These are phyloP conservation scores for Drosophila hydei DNA, from an alignment of 1,140 invertebrate species.

Conservation along the genomic window DNA sequence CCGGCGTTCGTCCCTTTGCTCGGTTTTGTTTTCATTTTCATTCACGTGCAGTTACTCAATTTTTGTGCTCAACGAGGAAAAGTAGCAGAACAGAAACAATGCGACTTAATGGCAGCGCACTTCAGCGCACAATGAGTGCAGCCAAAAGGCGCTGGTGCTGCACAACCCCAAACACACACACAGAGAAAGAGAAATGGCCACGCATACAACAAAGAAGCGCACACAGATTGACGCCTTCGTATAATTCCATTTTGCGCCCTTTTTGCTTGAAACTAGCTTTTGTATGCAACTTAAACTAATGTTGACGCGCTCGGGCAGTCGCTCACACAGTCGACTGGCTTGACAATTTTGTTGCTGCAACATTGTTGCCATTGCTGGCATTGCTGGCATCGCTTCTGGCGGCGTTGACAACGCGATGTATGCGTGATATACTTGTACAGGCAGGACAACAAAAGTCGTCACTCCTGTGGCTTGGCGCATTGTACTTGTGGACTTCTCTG, in stretches of 20 bases:
- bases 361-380: slow-evolving; percentile 60
- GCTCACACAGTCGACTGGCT: slow-evolving; percentile 9
- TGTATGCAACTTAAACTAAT: slow-evolving; percentile 64
- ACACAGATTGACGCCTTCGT: slow-evolving; percentile 53
- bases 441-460: slow-evolving; percentile 49
- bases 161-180: slow-evolving; percentile 13
- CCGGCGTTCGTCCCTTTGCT: slow-evolving; percentile 6
- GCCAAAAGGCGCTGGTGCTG: slow-evolving; percentile 33
- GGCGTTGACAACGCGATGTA: slow-evolving; percentile 29
- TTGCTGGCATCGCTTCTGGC: slow-evolving; percentile 26
- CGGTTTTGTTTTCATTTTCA: slow-evolving; percentile 76
- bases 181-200: background rate
- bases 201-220: background rate
- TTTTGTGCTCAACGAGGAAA: slow-evolving; percentile 62
- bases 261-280: slow-evolving; percentile 23
- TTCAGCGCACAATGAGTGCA: slow-evolving; percentile 42
- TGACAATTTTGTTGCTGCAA: slow-evolving; percentile 57
- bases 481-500: slow-evolving; percentile 21
- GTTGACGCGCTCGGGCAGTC: slow-evolving; percentile 49
- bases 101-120: slow-evolving; percentile 61
- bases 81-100: slow-evolving; percentile 60
- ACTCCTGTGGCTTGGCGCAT: slow-evolving; percentile 28
- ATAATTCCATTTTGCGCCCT: slow-evolving; percentile 70
- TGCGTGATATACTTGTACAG: slow-evolving; percentile 30
- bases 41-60: slow-evolving; percentile 79